phyloP scores from a whole-genome alignment of 2,888 invertebrate species.

The Pycnomerus fuliginosus region DNA sequence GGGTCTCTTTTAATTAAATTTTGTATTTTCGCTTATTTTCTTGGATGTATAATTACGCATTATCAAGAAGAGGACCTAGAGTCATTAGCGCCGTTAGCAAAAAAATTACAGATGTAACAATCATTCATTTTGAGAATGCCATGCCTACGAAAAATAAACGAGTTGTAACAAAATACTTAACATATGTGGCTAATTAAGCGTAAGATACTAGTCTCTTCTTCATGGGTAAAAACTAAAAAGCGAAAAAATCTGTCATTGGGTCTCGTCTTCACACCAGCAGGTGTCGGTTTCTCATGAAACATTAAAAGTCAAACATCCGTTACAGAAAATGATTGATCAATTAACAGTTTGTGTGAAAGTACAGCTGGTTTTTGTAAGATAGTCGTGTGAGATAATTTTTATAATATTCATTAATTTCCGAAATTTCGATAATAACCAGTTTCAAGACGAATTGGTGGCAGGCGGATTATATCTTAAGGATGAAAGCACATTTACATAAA shows the following conservation, averaged over 20 bases:
- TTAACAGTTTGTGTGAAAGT: conserved; percentile 21
- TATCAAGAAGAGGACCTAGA: background rate
- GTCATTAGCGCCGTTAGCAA: conserved; percentile 12
- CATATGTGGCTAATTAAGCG: conserved; percentile 41
- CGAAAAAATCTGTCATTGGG: conserved; percentile 24
- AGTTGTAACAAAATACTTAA: conserved; percentile 35
- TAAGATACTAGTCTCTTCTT: conserved; percentile 26
- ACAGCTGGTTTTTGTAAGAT: conserved; percentile 2
- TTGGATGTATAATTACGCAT: conserved; percentile 21
- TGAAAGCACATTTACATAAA: conserved; percentile 27
- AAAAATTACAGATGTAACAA: conserved; percentile 30
- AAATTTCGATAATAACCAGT: no score
- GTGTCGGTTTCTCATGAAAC: conserved; percentile 41
- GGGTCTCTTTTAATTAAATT: conserved; percentile 33
- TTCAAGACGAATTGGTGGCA: no score
- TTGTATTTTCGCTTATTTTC: conserved; percentile 28
- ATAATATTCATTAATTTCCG: background rate
- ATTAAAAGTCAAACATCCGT: conserved; percentile 43
- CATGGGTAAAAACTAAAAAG: conserved; percentile 17
- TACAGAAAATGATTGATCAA: conserved; percentile 34
- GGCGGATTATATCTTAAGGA: no score
- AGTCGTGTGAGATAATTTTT: background rate
- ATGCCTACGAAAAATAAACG: conserved; percentile 34
- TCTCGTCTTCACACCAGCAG: conserved; percentile 31
- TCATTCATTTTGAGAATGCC: conserved; percentile 14